These are phyloP conservation scores for Leptinotarsa undecemlineata DNA, from an alignment of 1,140 invertebrate genomes.

Conservation along the genomic window DNA sequence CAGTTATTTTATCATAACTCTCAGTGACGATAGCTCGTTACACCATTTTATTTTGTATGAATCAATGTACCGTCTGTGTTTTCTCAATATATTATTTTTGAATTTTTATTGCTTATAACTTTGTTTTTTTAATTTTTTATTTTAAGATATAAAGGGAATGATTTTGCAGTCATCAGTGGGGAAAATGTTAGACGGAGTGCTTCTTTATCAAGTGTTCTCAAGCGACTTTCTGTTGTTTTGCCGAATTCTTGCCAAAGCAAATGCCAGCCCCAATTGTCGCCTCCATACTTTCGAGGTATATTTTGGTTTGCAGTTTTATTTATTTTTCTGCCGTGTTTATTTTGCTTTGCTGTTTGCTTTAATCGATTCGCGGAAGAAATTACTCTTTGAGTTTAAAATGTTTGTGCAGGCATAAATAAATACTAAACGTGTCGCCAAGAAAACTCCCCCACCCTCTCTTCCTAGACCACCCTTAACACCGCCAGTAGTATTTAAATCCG, in stretches of 20 bases:
- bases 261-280: constrained; percentile 64
- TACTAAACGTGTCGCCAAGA: background rate
- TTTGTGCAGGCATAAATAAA: background rate
- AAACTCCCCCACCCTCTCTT: no score
- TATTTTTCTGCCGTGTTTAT: background rate
- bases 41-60: background rate
- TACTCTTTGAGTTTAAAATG: no score
- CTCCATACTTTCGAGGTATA: constrained; percentile 72
- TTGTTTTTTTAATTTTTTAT: constrained; percentile 57
- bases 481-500: no score
- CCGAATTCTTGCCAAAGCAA: constrained; percentile 72
- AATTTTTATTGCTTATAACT: constrained; percentile 40
- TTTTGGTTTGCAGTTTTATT: constrained; percentile 22
- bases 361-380: no score
- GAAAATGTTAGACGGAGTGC: constrained; percentile 44
- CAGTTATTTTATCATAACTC: no score
- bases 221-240: constrained; percentile 68
- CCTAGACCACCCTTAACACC: no score
- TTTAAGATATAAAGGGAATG: constrained; percentile 58
- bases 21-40: no score
- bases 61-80: constrained; percentile 22
- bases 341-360: constrained; percentile 1
- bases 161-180: constrained; percentile 49
- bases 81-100: constrained; percentile 15
- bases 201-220: constrained; percentile 61